Conservation (phyloP, 2,113 vertebrate genomes). For the Arvicanthis niloticus region DNA sequence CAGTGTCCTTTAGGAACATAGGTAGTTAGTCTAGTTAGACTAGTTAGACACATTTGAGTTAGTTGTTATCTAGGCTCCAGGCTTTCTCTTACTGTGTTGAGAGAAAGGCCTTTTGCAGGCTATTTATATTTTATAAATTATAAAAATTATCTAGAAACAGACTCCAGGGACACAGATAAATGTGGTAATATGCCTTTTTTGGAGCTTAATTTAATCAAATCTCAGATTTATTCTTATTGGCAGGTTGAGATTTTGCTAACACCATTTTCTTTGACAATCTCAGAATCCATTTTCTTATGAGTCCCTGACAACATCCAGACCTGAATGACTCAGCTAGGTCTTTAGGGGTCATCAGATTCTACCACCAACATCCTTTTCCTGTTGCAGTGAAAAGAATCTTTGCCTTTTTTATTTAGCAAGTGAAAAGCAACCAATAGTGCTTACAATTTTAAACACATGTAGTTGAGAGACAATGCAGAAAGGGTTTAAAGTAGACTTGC, state of each 20-base stretch:
- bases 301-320: neutral
- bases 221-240: slow-evolving; percentile 11
- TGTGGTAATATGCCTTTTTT: neutral
- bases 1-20: slow-evolving; percentile 38
- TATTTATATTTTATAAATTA: slow-evolving; percentile 39
- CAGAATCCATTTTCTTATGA: neutral
- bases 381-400: neutral
- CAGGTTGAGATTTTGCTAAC: neutral
- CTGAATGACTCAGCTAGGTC: neutral
- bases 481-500: neutral
- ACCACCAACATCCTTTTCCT: neutral
- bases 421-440: neutral
- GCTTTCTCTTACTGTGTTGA: neutral
- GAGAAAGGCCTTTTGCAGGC: neutral
- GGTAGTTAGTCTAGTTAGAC: neutral
- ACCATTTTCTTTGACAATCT: slow-evolving; percentile 43
- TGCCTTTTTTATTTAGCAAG: slow-evolving; percentile 23
- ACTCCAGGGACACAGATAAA: slow-evolving; percentile 16
- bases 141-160: neutral
- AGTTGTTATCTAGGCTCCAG: neutral
- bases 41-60: slow-evolving; percentile 37
- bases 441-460: neutral
- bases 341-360: neutral
- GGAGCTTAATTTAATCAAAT: slow-evolving; percentile 36
- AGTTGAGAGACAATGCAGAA: slow-evolving; percentile 8